Evolutionary conservation across 2,797 vertebrate genomes (phyloP).

Genomic region (Oreochromis mossambicus): DNA sequence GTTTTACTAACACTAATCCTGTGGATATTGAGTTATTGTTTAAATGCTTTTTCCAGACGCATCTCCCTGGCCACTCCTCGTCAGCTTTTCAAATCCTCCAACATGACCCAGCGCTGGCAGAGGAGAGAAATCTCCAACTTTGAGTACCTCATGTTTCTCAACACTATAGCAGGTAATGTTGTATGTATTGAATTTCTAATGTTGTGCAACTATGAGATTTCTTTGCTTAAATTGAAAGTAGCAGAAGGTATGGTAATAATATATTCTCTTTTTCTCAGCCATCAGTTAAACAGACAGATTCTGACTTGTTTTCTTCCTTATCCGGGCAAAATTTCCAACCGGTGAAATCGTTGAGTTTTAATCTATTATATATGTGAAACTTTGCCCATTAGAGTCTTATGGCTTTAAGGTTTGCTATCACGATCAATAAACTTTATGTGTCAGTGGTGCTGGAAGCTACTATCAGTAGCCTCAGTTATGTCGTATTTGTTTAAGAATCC

Average conservation of each 20-base stretch:
- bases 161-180: slow-evolving; percentile 91
- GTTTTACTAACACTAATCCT: not conserved
- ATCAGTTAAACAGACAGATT: slow-evolving; percentile 48
- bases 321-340: not conserved
- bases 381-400: slow-evolving; percentile 14
- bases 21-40: not conserved
- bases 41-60: slow-evolving; percentile 77
- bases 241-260: slow-evolving; percentile 1
- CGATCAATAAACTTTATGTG: slow-evolving; percentile 48
- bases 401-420: slow-evolving; percentile 41
- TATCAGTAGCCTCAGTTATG: slow-evolving; percentile 39
- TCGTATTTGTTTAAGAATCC: slow-evolving; percentile 58
- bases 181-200: not conserved
- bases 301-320: slow-evolving; percentile 55
- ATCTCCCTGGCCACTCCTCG: slow-evolving; percentile 94
- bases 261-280: slow-evolving; percentile 7
- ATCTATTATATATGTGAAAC: slow-evolving; percentile 33
- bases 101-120: slow-evolving; percentile 99
- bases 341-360: slow-evolving; percentile 24
- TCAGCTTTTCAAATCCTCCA: slow-evolving; percentile 98
- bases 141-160: slow-evolving; percentile 99
- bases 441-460: slow-evolving; percentile 22
- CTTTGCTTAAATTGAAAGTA: not conserved
- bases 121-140: slow-evolving; percentile 98
- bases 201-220: not conserved